Evolutionary conservation across 2,113 vertebrate species (phyloP), one percentile per base, ranked within the genome.

Genomic region (Oryzias curvinotus): DNA sequence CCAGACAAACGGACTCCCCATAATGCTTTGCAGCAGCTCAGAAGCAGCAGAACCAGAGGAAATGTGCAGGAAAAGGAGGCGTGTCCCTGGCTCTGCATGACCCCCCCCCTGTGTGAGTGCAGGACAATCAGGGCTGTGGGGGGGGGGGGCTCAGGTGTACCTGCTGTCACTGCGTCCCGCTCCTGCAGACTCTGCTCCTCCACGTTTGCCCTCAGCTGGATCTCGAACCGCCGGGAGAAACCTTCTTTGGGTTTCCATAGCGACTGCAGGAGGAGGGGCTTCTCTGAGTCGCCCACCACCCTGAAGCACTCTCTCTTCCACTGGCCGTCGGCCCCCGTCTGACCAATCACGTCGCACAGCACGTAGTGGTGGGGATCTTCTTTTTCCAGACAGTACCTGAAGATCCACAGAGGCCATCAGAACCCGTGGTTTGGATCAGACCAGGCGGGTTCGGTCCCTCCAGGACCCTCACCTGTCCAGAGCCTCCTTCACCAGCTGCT

Each of bases 161-260:
- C 92, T 89, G 91, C 89, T 5, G 92, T 92, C 48, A 91, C 73
- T 0, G 84, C 88, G 64, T 91, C 89, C 41, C 76, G 71, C 46
- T 91, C 84, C 70, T 85, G 87, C 14, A 87, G 48, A 8, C 82
- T 80, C 14, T 85, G 86, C 49, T 89, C 88, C 48, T 92, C 86
- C 0, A 93, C 68, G 4, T 60, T 82, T 0, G 71, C 51, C 56
- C 87, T 74, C 73, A 60, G 78, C 81, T 92, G 91, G 65, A 93
- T 92, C 54, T 93, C 92, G 42, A 93, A 93, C 1, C 92, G 86
- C 13, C 92, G 73, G 69, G 88, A 86, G 56, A 92, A 92, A 1
- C 92, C 92, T 3, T 93, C 91, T 67, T 92, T 92, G 49, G 92
- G 92, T 62, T 93, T 93, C 92, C 92, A 93, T 1, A 93, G 84